Percentiles rank a stretch among this genome's conserved stretches.
Evolutionary conservation across 35 echinoderm and acorn worm species (phyloP).

Genomic region (Heliocidaris erythrogramma): DNA sequence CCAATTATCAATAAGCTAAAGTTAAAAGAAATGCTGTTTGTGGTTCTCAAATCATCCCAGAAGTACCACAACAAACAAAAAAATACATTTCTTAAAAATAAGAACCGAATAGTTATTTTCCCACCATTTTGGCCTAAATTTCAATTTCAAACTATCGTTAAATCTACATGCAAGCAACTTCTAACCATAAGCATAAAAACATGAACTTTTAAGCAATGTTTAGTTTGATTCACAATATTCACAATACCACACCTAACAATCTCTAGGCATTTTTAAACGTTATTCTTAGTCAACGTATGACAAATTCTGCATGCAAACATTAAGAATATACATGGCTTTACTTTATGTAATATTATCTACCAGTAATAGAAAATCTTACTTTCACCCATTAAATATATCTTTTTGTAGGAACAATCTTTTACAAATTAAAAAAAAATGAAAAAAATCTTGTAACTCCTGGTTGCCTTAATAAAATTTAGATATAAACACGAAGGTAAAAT

Average conservation of each 20-base stretch:
- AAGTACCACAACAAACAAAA: background rate
- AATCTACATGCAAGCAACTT: background rate
- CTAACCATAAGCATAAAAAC: conserved; percentile 6
- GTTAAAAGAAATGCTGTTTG: background rate
- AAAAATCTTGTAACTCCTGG: background rate
- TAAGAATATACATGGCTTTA: background rate
- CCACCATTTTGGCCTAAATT: background rate
- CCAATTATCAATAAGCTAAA: background rate
- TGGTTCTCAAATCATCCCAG: background rate
- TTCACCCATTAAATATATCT: background rate
- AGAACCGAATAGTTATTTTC: background rate
- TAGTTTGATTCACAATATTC: conserved; percentile 31
- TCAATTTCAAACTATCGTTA: background rate
- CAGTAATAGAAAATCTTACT: background rate
- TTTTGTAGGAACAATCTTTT: background rate
- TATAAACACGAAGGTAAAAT: background rate
- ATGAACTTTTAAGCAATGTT: conserved; percentile 6
- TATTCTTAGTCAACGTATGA: background rate
- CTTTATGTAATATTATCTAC: background rate
- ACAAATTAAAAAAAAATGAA: background rate
- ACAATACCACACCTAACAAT: conserved; percentile 33
- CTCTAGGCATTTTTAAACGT: background rate
- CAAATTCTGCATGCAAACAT: conserved; percentile 11
- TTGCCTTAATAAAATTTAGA: background rate
- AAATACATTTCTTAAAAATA: background rate